These are phyloP conservation scores for Mobula hypostoma DNA, from an alignment of 2,113 vertebrate genomes.

Conservation along the genomic window DNA sequence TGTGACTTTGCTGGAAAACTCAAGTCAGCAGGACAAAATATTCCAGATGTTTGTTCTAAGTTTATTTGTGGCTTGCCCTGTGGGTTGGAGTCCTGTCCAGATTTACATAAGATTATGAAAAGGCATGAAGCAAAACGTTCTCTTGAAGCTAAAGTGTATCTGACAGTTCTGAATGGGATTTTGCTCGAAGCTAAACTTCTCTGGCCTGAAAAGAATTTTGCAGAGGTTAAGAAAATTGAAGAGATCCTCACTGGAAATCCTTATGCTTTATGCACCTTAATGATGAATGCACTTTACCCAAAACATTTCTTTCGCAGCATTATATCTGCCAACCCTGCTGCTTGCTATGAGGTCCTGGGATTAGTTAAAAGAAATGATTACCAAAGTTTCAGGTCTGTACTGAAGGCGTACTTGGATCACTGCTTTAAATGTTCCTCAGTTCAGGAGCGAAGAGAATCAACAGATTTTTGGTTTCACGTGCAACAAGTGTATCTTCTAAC, in stretches of 20 bases:
- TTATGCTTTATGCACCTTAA: slow-evolving; percentile 48
- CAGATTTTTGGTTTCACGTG: slow-evolving; percentile 59
- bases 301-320: slow-evolving; percentile 64
- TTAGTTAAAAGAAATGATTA: slow-evolving; percentile 43
- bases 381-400: slow-evolving; percentile 43
- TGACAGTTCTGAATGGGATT: slow-evolving; percentile 57
- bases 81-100: slow-evolving; percentile 49
- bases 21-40: slow-evolving; percentile 42
- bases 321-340: slow-evolving; percentile 56
- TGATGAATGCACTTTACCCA: slow-evolving; percentile 57
- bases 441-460: slow-evolving; percentile 57
- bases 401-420: slow-evolving; percentile 53
- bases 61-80: slow-evolving; percentile 60
- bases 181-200: slow-evolving; percentile 53
- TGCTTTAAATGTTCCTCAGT: slow-evolving; percentile 48
- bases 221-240: slow-evolving; percentile 49
- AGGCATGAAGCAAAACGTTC: slow-evolving; percentile 52
- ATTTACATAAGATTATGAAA: slow-evolving; percentile 52
- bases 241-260: slow-evolving; percentile 48
- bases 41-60: slow-evolving; percentile 53
- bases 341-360: slow-evolving; percentile 55
- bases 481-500: slow-evolving; percentile 58
- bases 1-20: slow-evolving; percentile 48
- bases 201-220: slow-evolving; percentile 50
- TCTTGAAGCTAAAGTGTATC: slow-evolving; percentile 55